phyloP scores from a whole-genome alignment of 1,140 invertebrate genomes.

The Hyphantria cunea region DNA sequence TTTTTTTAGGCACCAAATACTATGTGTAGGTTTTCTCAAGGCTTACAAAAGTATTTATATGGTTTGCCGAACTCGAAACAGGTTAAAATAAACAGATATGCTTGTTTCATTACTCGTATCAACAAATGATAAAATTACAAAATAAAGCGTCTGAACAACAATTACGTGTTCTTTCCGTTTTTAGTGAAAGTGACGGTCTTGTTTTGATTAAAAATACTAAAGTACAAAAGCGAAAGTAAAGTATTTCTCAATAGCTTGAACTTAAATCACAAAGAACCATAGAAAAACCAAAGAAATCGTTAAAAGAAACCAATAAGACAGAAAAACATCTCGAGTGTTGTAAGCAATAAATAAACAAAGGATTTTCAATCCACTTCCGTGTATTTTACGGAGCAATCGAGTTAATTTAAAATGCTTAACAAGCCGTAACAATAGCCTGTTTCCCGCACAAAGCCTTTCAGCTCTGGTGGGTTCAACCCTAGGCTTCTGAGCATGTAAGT shows the following conservation, averaged over 20 bases:
- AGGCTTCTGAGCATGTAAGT: constrained; percentile 45
- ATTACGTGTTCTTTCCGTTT: constrained; percentile 15
- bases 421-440: constrained; percentile 47
- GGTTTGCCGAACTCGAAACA: too few relatives aligned
- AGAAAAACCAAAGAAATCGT: constrained; percentile 3
- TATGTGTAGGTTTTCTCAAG: constrained; percentile 15
- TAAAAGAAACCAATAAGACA: neutral
- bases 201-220: constrained; percentile 18
- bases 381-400: constrained; percentile 14
- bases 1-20: constrained; percentile 19
- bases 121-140: neutral
- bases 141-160: neutral
- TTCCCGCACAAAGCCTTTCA: constrained; percentile 55
- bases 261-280: constrained; percentile 15
- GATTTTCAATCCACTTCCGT: constrained; percentile 27
- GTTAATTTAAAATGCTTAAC: constrained; percentile 41
- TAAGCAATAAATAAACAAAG: constrained; percentile 17
- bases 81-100: too few relatives aligned
- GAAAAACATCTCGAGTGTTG: constrained; percentile 3
- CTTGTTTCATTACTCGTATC: neutral
- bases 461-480: constrained; percentile 43
- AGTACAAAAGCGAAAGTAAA: constrained; percentile 6
- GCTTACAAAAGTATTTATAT: neutral
- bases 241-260: constrained; percentile 1
- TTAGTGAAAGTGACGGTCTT: constrained; percentile 28